Evolutionary conservation across 2,797 vertebrate genomes (phyloP).

Genomic region (Lerista edwardsae): DNA sequence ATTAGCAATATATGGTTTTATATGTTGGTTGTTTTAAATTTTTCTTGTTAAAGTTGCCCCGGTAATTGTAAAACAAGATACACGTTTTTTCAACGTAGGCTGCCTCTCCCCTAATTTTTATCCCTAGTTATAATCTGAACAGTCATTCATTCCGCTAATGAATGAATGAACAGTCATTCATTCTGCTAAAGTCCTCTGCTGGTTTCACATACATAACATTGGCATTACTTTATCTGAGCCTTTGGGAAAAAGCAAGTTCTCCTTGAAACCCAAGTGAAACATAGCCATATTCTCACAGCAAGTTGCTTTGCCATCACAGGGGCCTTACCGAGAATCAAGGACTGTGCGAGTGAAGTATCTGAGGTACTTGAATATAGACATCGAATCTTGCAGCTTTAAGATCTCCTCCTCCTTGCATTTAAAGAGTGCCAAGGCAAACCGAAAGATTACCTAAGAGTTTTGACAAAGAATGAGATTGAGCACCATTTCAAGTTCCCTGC

Average conservation of each 20-base stretch:
- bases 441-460: slow-evolving; percentile 90
- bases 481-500: not conserved
- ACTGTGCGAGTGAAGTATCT: slow-evolving; percentile 91
- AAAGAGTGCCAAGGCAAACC: slow-evolving; percentile 93
- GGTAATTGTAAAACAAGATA: too few relatives aligned
- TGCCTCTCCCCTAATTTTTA: not conserved
- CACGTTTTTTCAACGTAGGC: not conserved
- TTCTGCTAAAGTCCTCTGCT: not conserved
- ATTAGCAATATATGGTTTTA: not conserved
- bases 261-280: not conserved
- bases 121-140: not conserved
- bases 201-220: too few relatives aligned
- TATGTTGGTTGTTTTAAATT: not conserved
- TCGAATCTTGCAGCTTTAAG: slow-evolving; percentile 90
- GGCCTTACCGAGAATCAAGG: slow-evolving; percentile 88
- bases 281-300: not conserved
- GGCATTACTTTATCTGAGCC: not conserved
- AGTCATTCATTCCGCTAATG: not conserved
- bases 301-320: not conserved
- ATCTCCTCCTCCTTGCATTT: slow-evolving; percentile 98
- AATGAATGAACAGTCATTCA: not conserved
- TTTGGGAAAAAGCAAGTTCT: not conserved
- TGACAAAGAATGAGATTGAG: slow-evolving; percentile 2
- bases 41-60: not conserved
- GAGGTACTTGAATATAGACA: slow-evolving; percentile 95